Percentiles rank a stretch among this genome's conserved stretches.
Evolutionary conservation across 2,113 vertebrate species (phyloP).

Genomic region (Cyprinodon tularosa): DNA sequence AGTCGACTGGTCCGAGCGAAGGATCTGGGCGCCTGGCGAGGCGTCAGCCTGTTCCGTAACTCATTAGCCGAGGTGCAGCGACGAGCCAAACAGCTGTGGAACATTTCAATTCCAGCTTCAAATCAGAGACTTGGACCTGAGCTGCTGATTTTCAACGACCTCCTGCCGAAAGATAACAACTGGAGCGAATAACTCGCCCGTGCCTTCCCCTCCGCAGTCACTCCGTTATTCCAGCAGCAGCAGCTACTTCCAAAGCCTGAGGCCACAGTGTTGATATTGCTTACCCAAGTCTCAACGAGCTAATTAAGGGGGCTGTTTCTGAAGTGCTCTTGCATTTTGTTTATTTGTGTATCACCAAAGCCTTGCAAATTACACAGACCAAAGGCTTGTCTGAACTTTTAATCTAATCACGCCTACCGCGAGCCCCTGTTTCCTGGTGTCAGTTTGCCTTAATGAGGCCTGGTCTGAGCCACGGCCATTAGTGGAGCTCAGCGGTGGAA

Average conservation of each 20-base stretch:
- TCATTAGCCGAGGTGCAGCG: slow-evolving; percentile 70
- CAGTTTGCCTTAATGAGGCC: slow-evolving; percentile 75
- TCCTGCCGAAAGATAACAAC: slow-evolving; percentile 37
- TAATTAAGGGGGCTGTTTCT: slow-evolving; percentile 74
- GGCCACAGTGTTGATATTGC: slow-evolving; percentile 51
- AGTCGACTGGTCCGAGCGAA: slow-evolving; percentile 58
- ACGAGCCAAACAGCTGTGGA: slow-evolving; percentile 71
- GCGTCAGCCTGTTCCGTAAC: slow-evolving; percentile 64
- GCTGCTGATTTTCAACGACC: slow-evolving; percentile 53
- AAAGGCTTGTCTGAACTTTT: slow-evolving; percentile 77
- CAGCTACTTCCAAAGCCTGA: slow-evolving; percentile 36
- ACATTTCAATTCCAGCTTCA: slow-evolving; percentile 63
- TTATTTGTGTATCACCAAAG: slow-evolving; percentile 71
- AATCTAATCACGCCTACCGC: slow-evolving; percentile 72
- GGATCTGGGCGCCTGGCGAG: slow-evolving; percentile 55
- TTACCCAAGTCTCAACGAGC: slow-evolving; percentile 67
- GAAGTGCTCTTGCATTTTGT: slow-evolving; percentile 71
- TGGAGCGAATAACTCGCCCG: slow-evolving; percentile 37
- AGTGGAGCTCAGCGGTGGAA: slow-evolving; percentile 73
- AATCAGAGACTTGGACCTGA: slow-evolving; percentile 57
- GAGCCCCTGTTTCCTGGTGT: slow-evolving; percentile 66
- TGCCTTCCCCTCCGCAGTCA: slow-evolving; percentile 14
- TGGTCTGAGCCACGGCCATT: slow-evolving; percentile 69
- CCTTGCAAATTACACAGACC: slow-evolving; percentile 71
- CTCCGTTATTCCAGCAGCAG: slow-evolving; percentile 28